These are phyloP conservation scores for Drosophila vallismaia DNA, from an alignment of 2,888 invertebrate species.

Conservation along the genomic window DNA sequence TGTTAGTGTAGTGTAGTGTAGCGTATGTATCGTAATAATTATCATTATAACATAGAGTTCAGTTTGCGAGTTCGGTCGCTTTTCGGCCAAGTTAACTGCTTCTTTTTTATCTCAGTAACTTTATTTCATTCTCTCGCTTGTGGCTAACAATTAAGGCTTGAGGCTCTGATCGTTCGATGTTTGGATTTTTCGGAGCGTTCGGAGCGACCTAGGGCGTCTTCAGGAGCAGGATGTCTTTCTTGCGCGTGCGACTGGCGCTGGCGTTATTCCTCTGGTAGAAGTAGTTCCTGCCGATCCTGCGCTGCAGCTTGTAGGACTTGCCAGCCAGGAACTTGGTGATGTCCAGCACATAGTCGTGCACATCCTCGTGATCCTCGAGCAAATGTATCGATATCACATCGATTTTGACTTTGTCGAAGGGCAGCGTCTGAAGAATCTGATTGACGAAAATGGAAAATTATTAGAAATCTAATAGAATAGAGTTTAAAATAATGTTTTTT, in stretches of 20 bases:
- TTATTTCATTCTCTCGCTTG: conserved; percentile 17
- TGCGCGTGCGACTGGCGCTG: conserved; percentile 80
- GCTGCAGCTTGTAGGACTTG: conserved; percentile 83
- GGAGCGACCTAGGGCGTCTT: conserved; percentile 63
- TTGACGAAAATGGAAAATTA: too few species aligned
- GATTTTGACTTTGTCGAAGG: conserved; percentile 83
- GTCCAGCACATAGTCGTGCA: conserved; percentile 81
- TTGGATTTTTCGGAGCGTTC: conserved; percentile 16
- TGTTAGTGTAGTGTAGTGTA: conserved; percentile 33
- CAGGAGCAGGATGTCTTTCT: conserved; percentile 80
- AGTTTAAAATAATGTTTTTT: too few species aligned
- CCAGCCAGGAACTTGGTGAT: conserved; percentile 83
- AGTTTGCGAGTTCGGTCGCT: conserved; percentile 24
- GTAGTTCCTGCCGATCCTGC: conserved; percentile 83
- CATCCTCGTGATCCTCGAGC: conserved; percentile 81
- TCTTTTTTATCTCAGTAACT: conserved; percentile 42
- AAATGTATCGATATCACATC: conserved; percentile 84
- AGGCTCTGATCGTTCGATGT: conserved; percentile 12
- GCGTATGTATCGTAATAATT: conserved; percentile 64
- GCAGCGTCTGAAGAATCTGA: conserved; percentile 83
- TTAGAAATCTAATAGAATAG: too few species aligned
- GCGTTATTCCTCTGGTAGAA: conserved; percentile 82
- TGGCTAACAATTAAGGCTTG: conserved; percentile 49
- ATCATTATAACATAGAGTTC: conserved; percentile 73
- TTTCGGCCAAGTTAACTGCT: conserved; percentile 36